These are phyloP conservation scores for Callopanchax toddi DNA, from an alignment of 2,113 vertebrate species.

Conservation along the genomic window DNA sequence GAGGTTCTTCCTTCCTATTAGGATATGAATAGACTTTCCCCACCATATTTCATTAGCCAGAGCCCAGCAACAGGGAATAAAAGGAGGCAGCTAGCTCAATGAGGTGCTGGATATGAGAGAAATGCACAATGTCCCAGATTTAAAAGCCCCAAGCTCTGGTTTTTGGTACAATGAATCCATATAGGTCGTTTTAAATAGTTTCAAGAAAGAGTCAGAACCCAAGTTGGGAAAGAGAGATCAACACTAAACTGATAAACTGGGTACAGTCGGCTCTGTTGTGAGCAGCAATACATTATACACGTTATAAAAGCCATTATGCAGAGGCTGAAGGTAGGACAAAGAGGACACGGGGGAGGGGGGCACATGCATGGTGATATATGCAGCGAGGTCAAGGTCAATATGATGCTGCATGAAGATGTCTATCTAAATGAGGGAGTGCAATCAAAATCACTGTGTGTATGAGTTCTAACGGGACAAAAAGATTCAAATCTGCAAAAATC, in stretches of 20 bases:
- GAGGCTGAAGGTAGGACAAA: conserved; percentile 38
- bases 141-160: conserved; percentile 52
- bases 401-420: conserved; percentile 31
- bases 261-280: conserved; percentile 24
- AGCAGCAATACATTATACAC: conserved; percentile 52
- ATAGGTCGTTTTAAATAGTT: conserved; percentile 66
- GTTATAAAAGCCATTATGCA: conserved; percentile 59
- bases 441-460: background rate
- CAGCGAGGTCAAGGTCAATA: conserved; percentile 56
- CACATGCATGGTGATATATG: conserved; percentile 10
- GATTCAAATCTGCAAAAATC: too few relatives aligned
- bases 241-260: conserved; percentile 39
- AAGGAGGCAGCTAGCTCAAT: conserved; percentile 34
- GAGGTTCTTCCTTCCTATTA: conserved; percentile 45
- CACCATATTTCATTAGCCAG: conserved; percentile 66
- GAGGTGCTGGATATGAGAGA: conserved; percentile 43
- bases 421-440: conserved; percentile 28
- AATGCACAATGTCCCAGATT: conserved; percentile 63
- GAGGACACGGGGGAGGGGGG: conserved; percentile 40
- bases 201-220: conserved; percentile 25
- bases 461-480: background rate
- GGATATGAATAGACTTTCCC: conserved; percentile 63
- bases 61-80: conserved; percentile 48
- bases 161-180: conserved; percentile 52
- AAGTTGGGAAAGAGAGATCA: conserved; percentile 16